Evolutionary conservation across 1,140 invertebrate species (phyloP), one percentile per base, ranked within the genome.

Genomic region (Drosophila bocqueti): DNA sequence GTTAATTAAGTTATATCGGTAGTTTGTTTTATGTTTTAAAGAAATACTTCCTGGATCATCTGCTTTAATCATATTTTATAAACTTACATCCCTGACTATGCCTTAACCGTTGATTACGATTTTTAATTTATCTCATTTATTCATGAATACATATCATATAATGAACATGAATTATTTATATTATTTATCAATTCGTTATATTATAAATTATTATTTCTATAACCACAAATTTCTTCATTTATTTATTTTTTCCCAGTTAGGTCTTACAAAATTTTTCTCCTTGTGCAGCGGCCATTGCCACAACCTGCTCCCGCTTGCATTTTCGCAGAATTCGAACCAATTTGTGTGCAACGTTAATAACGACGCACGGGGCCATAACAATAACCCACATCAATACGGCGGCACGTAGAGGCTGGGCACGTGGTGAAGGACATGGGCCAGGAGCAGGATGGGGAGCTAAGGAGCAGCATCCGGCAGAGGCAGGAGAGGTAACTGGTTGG

Each of bases 361-460:
- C 83, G 69, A 46, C 69, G 63, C 79, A 87, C 47, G 71, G 84
- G 78, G 74, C 84, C 89, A 89, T 89, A 87, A 89, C 84, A 89
- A 87, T 87, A 87, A 87, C 84, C 84, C 84, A 87, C 84, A 87
- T 87, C 84, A 81, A 87, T 87, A 89, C 77, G 77, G 46, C 74
- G 83, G 84, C 83, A 87, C 83, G 83, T 87, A 87, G 84, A 66
- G 52, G 55, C 81, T 62, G 74, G 65, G 78, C 84, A 83, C 84
- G 77, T 83, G 84, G 84, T 87, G 71, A 84, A 73, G 77, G 76
- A 79, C 68, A 79, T 46, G 62, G 69, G 45, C 52, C 21, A n/a
- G 47, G 31, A 16, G 38, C 38, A 45, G 63, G 47, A 55, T 34
- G 67, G 24, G 59, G 34, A 38, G 59, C 54, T 62, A 31, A 46